Base-by-base conservation (phyloP, 2,888 invertebrate species). In the Chymomyza procnemis region DNA sequence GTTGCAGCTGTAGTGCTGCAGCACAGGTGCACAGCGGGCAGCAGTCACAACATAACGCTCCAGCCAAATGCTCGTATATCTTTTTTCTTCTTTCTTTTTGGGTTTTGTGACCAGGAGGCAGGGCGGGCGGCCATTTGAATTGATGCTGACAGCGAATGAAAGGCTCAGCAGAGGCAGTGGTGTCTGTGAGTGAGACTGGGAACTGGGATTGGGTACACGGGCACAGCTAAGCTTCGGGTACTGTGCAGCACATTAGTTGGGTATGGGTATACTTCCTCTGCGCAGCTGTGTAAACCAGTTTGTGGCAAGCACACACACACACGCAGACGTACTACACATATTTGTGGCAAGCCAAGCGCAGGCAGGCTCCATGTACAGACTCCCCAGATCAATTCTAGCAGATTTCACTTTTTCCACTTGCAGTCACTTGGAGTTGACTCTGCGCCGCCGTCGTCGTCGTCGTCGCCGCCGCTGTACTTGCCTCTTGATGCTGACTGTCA, bases 11-110 rank as follows among this genome's bases (percentile, higher is more conserved):
- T 41, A 60, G 61, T n/a, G n/a, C 61, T 59, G 47, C 22, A 58
- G 71, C 84, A 85, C 88, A 88, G 88, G 88, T 88, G 87, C 86
- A 87, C 87, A 87, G 79, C 85, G 79, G 78, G 81, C 76, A 77
- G 77, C 71, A 79, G 78, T 76, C 79, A 88, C 82, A 85, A 79
- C 78, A 85, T 69, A 70, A 78, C 82, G 64, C 75, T 69, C 16
- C 16, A 9, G 18, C 54, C 54, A 56, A 56, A 56, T 80, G 79
- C 78, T 78, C 84, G 84, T 84, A 82, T 75, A 81, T 76, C 79
- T 79, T 72, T 71, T 67, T 19, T 14, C n/a, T 52, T 61, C 50
- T 54, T 64, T 58, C 68, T n/a, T n/a, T n/a, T n/a, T n/a, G n/a
- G n/a, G n/a, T n/a, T n/a, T n/a, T n/a, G n/a, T n/a, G 66, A 59